Conservation (phyloP, 1,140 invertebrate species). For the Lasioglossum albipes region DNA sequence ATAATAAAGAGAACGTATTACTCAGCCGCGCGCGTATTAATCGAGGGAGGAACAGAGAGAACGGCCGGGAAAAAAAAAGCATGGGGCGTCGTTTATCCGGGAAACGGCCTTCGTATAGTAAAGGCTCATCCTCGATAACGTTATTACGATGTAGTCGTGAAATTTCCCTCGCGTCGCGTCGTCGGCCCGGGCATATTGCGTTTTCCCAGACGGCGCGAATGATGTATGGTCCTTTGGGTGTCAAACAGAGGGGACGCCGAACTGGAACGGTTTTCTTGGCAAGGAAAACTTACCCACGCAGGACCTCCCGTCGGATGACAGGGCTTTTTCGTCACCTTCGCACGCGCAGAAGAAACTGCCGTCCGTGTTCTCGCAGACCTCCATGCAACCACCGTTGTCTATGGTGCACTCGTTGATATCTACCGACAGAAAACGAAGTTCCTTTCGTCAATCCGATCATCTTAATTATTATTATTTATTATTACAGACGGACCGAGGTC, state of each 20-base stretch:
- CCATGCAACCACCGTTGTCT: constrained; percentile 85
- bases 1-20: constrained; percentile 28
- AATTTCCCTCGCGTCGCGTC: constrained; percentile 20
- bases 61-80: neutral
- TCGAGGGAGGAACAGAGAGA: neutral
- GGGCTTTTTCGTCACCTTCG: constrained; percentile 76
- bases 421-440: constrained; percentile 45
- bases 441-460: too few relatives aligned
- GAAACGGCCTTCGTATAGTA: neutral
- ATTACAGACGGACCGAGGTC: too few relatives aligned
- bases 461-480: too few relatives aligned
- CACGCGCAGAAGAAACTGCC: constrained; percentile 83
- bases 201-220: constrained; percentile 21
- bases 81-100: neutral
- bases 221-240: constrained; percentile 22
- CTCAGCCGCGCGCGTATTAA: constrained; percentile 17
- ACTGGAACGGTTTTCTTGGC: neutral
- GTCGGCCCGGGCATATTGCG: constrained; percentile 24
- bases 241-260: constrained; percentile 2
- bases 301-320: constrained; percentile 73
- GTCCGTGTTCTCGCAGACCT: constrained; percentile 85
- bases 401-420: constrained; percentile 86
- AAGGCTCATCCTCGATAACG: constrained; percentile 16
- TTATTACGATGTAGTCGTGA: constrained; percentile 20
- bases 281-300: constrained; percentile 72